Base-by-base conservation (phyloP, 2,797 vertebrate species). In the Helarctos malayanus region DNA sequence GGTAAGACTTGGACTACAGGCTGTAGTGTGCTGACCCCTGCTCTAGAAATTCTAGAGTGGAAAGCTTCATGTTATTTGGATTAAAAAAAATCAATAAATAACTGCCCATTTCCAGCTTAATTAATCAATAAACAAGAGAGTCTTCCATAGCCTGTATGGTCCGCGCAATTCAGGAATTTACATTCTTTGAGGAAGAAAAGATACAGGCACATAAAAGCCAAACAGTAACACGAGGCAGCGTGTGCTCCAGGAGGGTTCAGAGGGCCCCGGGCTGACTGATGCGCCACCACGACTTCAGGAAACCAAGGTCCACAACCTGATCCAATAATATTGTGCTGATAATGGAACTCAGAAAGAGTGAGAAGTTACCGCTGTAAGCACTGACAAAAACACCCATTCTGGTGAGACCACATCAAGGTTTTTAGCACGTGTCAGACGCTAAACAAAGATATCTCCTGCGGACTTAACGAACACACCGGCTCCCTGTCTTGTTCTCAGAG, bases 11-110 rank as follows among this genome's bases (percentile, higher is more conserved):
- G 84, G 56, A 52, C 56, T 47, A 89, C 21, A 61, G 56, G 65
- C 35, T 65, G 16, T 21, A 59, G 69, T 97, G 56, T 94, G 32
- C 45, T 3, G 32, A 49, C 41, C 3, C 19, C 45, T 85, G 16
- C 18, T 94, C 63, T 68, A 71, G 52, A 90, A 94, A 76, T 91
- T 94, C 65, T 85, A 78, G 47, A 75, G 45, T 63, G 38, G 59
- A 45, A 0, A 61, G 41, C 49, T 93, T 85, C 41, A 49, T 89
- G 73, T 88, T 84, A 88, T 45, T 93, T 73, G 16, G 52, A 15
- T 91, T 89, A 87, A 93, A 88, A 92, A 94, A 92, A 94, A 92
- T 91, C 38, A 90, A 90, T 57, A 87, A 97, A 93, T 57, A 92
- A 92, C 18, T 75, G 27, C 13, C 41, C 32, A 78, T 75, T 86